Conservation (phyloP, 2,888 invertebrate species). For the Eilema griseolum region DNA sequence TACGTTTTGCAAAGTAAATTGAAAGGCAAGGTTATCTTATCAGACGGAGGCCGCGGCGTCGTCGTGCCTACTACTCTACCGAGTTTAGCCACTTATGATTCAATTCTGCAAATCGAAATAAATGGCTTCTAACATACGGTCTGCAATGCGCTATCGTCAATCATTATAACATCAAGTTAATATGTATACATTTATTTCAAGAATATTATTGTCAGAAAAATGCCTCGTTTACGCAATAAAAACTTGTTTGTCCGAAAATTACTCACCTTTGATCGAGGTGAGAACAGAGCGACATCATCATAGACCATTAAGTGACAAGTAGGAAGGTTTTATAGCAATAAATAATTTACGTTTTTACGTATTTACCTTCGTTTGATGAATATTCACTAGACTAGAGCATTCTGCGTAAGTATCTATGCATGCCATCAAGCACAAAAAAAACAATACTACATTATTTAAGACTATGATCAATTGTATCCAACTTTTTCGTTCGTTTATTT, state of each 20-base stretch:
- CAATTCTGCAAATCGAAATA: constrained; percentile 58
- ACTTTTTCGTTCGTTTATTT: constrained; percentile 21
- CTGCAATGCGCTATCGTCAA: constrained; percentile 1
- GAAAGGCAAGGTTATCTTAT: constrained; percentile 87
- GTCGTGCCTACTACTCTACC: constrained; percentile 50
- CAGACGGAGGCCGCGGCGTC: constrained; percentile 73
- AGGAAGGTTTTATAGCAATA: constrained; percentile 7
- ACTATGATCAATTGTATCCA: background rate
- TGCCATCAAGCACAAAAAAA: constrained; percentile 33
- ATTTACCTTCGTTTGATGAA: background rate
- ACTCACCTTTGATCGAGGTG: constrained; percentile 22
- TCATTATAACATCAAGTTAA: constrained; percentile 8
- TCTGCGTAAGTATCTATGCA: background rate
- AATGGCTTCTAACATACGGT: constrained; percentile 38
- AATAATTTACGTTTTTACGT: background rate
- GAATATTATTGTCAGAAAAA: constrained; percentile 3
- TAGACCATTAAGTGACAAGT: constrained; percentile 21
- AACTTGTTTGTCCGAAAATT: constrained; percentile 23
- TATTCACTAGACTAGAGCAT: background rate
- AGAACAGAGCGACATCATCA: constrained; percentile 27
- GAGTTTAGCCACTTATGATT: constrained; percentile 58
- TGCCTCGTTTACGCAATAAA: constrained; percentile 26
- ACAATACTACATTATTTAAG: constrained; percentile 13
- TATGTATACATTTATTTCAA: constrained; percentile 18
- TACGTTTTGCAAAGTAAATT: constrained; percentile 75